These are phyloP conservation scores for Volucella bombylans DNA, from an alignment of 2,888 invertebrate species.

Conservation along the genomic window DNA sequence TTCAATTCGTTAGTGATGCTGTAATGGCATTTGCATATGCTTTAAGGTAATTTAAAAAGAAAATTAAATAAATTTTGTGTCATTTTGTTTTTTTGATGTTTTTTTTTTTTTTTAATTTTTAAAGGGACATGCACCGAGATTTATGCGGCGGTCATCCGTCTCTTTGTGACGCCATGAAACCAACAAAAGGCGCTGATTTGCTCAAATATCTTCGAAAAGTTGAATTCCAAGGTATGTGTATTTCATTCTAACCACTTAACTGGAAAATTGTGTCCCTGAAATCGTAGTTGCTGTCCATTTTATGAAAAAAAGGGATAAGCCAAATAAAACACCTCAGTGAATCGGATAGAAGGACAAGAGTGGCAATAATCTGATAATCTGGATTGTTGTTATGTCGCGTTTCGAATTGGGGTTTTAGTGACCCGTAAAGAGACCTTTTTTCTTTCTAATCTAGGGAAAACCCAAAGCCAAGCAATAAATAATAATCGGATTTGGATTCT, in stretches of 20 bases:
- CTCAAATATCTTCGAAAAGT: conserved; percentile 92
- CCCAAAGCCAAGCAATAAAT: conserved; percentile 32
- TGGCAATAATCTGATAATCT: conserved; percentile 49
- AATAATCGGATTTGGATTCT: conserved; percentile 48
- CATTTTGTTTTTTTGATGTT: conserved; percentile 5
- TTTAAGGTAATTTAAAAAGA: conserved; percentile 84
- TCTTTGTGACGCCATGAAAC: conserved; percentile 94
- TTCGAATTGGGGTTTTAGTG: conserved; percentile 23
- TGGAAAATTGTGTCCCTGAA: conserved; percentile 54
- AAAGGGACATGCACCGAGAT: conserved; percentile 92
- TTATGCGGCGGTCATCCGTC: conserved; percentile 90
- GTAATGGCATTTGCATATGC: conserved; percentile 97
- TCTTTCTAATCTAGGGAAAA: conserved; percentile 15
- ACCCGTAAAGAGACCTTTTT: conserved; percentile 15
- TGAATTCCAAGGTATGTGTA: conserved; percentile 90
- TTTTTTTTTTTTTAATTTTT: conserved; percentile 55
- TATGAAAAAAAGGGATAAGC: conserved; percentile 40
- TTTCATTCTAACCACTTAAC: conserved; percentile 58
- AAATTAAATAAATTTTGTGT: neutral
- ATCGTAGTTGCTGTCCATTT: conserved; percentile 36
- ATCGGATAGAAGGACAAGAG: conserved; percentile 31
- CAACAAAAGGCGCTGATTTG: conserved; percentile 93
- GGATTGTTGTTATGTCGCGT: conserved; percentile 51
- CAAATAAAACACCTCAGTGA: conserved; percentile 58
- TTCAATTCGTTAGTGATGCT: conserved; percentile 98